phyloP scores from a whole-genome alignment of 2,888 invertebrate species.

The Hemithea aestivaria region DNA sequence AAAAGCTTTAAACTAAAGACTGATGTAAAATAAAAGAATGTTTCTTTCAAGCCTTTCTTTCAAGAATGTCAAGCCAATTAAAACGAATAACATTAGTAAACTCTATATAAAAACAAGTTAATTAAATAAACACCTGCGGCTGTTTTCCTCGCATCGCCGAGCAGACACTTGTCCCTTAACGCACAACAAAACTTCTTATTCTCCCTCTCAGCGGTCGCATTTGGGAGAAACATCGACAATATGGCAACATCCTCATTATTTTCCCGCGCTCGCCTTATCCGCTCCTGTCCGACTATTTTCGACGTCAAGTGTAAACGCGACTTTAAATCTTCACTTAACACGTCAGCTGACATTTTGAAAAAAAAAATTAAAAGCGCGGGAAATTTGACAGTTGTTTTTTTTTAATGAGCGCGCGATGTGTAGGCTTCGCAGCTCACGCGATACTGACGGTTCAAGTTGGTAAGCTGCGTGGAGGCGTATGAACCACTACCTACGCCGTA shows the following conservation, averaged over 20 bases:
- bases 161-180: constrained; percentile 84
- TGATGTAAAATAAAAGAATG: no score
- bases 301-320: constrained; percentile 85
- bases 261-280: constrained; percentile 88
- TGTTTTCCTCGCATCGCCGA: constrained; percentile 88
- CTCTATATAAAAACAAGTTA: constrained; percentile 2
- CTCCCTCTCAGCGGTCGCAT: constrained; percentile 80
- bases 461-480: constrained; percentile 31
- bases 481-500: constrained; percentile 14
- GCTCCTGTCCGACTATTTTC: constrained; percentile 90
- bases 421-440: constrained; percentile 69
- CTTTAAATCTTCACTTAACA: constrained; percentile 88
- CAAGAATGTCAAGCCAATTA: no score
- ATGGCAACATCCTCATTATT: constrained; percentile 93
- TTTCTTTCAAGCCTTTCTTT: no score
- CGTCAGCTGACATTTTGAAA: constrained; percentile 84
- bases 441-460: constrained; percentile 45
- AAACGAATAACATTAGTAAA: neutral
- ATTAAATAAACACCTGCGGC: constrained; percentile 82
- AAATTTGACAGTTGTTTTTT: constrained; percentile 35
- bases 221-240: constrained; percentile 90
- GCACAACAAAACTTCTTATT: constrained; percentile 89
- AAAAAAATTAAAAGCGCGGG: constrained; percentile 39
- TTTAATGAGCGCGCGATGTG: constrained; percentile 34
- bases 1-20: no score